Base-by-base conservation (phyloP, 2,113 vertebrate species). In the Alosa alosa region DNA sequence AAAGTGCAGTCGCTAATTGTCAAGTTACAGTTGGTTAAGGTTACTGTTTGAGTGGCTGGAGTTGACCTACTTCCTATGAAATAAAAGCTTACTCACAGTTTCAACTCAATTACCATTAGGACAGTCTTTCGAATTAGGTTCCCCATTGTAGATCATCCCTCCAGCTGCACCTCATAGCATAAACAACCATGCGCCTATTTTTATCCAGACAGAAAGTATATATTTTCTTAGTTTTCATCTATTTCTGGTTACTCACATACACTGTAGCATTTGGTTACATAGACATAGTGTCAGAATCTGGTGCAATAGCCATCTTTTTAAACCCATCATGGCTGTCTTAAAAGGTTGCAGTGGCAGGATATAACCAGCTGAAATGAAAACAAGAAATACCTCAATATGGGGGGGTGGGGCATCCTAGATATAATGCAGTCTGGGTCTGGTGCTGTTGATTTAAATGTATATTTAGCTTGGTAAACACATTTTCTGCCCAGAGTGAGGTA, bases 391-490 rank as follows among this genome's bases (percentile, higher is more conserved):
- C 20, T 22, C 18, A 60, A 60, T 60, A 60, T 22, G 55, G 18
- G 55, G 55, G 20, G 18, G 20, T 6, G 20, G 20, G 18, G 20
- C 55, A 60, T 60, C 18, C 20, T 22, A 22, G 55, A 60, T 6
- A 60, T n/a, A 60, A 60, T 60, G 55, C 55, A 60, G 18, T 60
- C 55, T 60, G 55, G 55, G 91, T 72, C 18, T 60, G 44, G 64
- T 15, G 31, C 25, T 91, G 83, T 92, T 94, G 92, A 93, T 93
- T 92, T 82, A 47, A 78, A 52, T 83, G 11, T 90, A 90, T 93
- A 92, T 94, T 95, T 94, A 94, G 90, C 94, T 94, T 93, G 92
- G 94, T 93, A 92, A 94, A 94, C 93, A 91, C 92, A 90, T 90
- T 84, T 91, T 88, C 87, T 84, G 86, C 89, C 88, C 91, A 87